A percentile compares a stretch with the other conserved stretches of the same genome.
Evolutionary conservation across 2,113 vertebrate genomes (phyloP).

Genomic region (Oryzias curvinotus): DNA sequence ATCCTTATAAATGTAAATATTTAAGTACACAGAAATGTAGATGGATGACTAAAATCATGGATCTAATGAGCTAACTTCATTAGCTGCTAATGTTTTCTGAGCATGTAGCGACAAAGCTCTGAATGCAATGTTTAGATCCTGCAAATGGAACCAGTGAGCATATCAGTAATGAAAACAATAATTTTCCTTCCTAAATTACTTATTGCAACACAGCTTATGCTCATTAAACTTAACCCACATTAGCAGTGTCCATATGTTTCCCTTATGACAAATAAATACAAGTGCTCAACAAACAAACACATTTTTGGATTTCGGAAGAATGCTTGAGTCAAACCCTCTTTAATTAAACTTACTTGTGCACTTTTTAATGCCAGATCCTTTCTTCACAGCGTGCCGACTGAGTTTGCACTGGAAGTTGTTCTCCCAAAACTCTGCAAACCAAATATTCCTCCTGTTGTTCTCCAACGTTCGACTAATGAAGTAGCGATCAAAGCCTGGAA

Average conservation of each 20-base stretch:
- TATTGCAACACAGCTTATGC: constrained; percentile 31
- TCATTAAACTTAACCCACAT: constrained; percentile 37
- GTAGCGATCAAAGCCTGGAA: constrained; percentile 91
- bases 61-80: constrained; percentile 58
- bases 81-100: constrained; percentile 59
- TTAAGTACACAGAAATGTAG: constrained; percentile 2
- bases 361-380: constrained; percentile 91
- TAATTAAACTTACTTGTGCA: constrained; percentile 89
- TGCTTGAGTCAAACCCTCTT: constrained; percentile 5
- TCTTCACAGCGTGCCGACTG: constrained; percentile 89
- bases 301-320: neutral
- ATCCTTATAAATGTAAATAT: too few relatives aligned
- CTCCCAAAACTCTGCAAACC: constrained; percentile 98
- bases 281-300: constrained; percentile 7
- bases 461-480: constrained; percentile 93
- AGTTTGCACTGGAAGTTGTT: constrained; percentile 97
- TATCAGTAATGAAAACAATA: constrained; percentile 31
- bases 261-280: constrained; percentile 25
- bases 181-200: constrained; percentile 40
- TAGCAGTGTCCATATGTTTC: constrained; percentile 15
- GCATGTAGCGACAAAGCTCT: constrained; percentile 32
- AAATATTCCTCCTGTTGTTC: constrained; percentile 95
- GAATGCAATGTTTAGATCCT: constrained; percentile 40
- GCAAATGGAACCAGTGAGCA: constrained; percentile 45
- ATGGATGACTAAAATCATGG: constrained; percentile 37